Conservation (phyloP, 2,888 invertebrate genomes). For the Acanthococcus lagerstroemiae region DNA sequence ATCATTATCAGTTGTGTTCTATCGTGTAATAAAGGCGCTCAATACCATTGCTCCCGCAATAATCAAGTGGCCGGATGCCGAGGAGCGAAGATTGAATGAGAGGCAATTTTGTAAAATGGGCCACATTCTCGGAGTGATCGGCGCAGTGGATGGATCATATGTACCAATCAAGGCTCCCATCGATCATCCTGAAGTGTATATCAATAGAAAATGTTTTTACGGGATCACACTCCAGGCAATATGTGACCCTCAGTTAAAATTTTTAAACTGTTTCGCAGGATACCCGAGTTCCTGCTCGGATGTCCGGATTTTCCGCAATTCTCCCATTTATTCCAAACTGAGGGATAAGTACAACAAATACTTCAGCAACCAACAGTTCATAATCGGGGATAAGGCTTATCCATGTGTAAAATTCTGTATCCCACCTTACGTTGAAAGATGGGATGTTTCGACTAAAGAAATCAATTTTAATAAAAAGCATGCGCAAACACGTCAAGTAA, state of each 20-base stretch:
- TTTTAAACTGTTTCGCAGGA: slow-evolving; percentile 36
- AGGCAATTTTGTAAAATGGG: not conserved
- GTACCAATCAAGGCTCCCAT: not conserved
- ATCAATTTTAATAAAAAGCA: slow-evolving; percentile 12
- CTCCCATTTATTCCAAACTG: not conserved
- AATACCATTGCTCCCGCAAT: not conserved
- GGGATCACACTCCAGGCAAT: slow-evolving; percentile 37
- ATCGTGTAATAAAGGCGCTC: not conserved
- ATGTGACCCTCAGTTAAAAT: slow-evolving; percentile 33
- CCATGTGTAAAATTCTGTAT: slow-evolving; percentile 22
- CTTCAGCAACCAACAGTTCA: not conserved
- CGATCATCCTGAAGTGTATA: slow-evolving; percentile 34
- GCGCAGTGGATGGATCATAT: not conserved
- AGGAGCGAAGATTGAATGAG: not conserved
- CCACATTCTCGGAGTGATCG: not conserved
- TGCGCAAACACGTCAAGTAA: slow-evolving; percentile 20
- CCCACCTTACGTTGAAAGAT: slow-evolving; percentile 21
- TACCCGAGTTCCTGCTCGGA: slow-evolving; percentile 35
- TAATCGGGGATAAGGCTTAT: slow-evolving; percentile 19
- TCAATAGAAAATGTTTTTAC: slow-evolving; percentile 36
- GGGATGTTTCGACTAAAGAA: slow-evolving; percentile 4
- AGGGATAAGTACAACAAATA: not conserved
- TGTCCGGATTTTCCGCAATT: not conserved
- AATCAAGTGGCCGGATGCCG: not conserved
- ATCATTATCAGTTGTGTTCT: slow-evolving; percentile 14